Conservation (phyloP, 2,888 invertebrate species). For the Cephalotes varians region DNA sequence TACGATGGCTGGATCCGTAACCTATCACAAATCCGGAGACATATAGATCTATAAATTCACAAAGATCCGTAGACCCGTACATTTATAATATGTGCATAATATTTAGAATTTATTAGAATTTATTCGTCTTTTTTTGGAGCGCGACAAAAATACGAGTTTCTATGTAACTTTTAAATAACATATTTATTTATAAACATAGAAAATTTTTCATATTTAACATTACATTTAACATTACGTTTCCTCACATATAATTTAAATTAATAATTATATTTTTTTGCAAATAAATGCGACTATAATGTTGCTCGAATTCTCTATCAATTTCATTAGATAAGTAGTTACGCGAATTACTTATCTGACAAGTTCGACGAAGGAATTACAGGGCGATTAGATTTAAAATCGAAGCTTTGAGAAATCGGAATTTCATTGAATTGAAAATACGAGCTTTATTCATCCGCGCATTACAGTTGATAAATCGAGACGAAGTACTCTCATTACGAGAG, state of each 20-base stretch:
- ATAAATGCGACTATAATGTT: background rate
- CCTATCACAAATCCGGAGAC: background rate
- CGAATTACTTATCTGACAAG: background rate
- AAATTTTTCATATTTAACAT: background rate
- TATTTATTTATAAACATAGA: background rate
- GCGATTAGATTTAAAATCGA: background rate
- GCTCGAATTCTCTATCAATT: slow-evolving; percentile 5
- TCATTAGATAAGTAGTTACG: background rate
- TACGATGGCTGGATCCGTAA: background rate
- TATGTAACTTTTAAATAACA: background rate
- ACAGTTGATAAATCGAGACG: background rate
- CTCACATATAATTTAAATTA: background rate
- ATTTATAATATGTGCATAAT: background rate
- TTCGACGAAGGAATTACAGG: background rate
- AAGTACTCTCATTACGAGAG: slow-evolving; percentile 27
- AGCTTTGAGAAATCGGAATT: slow-evolving; percentile 19
- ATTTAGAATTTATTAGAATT: slow-evolving; percentile 3
- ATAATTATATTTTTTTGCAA: background rate
- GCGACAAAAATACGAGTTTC: background rate
- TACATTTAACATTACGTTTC: background rate
- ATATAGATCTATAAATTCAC: background rate
- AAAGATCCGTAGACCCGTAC: background rate
- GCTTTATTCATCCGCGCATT: background rate
- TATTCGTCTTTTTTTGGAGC: background rate
- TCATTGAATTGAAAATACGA: slow-evolving; percentile 12